Percentiles rank a stretch among this genome's conserved stretches.
Conservation (phyloP, 1,140 invertebrate genomes). For the Ridgeia piscesae region DNA sequence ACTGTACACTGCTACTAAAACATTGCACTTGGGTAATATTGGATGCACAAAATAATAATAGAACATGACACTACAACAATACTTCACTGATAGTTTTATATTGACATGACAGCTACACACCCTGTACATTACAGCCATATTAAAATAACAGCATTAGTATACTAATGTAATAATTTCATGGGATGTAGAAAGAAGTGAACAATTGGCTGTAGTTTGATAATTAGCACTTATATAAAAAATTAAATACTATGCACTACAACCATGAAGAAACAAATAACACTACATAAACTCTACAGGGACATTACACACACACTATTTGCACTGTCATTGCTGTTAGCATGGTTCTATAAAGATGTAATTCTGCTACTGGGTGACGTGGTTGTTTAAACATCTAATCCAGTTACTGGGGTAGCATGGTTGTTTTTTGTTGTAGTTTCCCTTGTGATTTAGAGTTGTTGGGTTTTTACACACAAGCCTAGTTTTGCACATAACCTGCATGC, state of each 20-base stretch:
- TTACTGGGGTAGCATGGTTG: background rate
- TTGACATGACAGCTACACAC: background rate
- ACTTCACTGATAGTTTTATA: background rate
- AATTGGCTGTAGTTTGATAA: background rate
- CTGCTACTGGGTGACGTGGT: too few relatives aligned
- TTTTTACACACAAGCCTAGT: background rate
- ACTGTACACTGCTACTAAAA: background rate
- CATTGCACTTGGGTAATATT: background rate
- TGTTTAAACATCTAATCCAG: too few relatives aligned
- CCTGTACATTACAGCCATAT: background rate
- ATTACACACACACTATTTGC: background rate
- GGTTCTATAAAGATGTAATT: too few relatives aligned
- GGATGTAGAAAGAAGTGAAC: background rate
- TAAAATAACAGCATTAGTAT: too few relatives aligned
- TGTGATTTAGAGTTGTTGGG: background rate
- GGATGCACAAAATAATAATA: background rate
- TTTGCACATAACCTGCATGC: background rate
- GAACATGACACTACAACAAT: background rate
- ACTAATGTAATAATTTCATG: background rate
- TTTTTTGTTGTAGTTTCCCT: background rate
- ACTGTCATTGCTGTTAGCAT: background rate
- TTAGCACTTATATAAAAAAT: background rate
- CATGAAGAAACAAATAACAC: background rate
- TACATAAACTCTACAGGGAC: background rate
- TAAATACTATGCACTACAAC: background rate